Evolutionary conservation across 2,888 invertebrate species (phyloP).

Genomic region (Rhabditoides inermis): DNA sequence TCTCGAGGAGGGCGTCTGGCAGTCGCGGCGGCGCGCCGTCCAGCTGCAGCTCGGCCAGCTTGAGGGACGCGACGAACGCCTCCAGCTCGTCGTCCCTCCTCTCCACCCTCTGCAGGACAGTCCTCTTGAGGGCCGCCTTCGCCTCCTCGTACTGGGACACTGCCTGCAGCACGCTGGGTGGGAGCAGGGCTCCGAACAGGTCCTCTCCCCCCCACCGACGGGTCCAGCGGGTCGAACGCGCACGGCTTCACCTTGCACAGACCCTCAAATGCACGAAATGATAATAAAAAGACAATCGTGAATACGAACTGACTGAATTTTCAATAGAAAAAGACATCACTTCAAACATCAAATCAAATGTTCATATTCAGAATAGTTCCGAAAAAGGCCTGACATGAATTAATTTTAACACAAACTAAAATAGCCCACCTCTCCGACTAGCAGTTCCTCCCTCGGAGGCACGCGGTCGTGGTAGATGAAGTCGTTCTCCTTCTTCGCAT

Average conservation of each 20-base stretch:
- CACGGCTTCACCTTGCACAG: slow-evolving; percentile 86
- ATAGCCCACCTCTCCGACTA: slow-evolving; percentile 11
- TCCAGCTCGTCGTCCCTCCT: slow-evolving; percentile 74
- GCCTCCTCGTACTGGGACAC: slow-evolving; percentile 88
- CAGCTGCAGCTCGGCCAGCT: slow-evolving; percentile 5
- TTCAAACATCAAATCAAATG: too few species aligned
- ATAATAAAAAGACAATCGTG: slow-evolving; percentile 1
- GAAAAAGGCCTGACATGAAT: too few species aligned
- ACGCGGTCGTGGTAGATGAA: slow-evolving; percentile 65
- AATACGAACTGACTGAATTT: too few species aligned
- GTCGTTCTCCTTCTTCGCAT: slow-evolving; percentile 58
- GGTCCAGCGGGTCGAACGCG: slow-evolving; percentile 77
- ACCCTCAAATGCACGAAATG: slow-evolving; percentile 59
- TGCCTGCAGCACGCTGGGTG: slow-evolving; percentile 87
- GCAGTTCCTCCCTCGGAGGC: slow-evolving; percentile 66
- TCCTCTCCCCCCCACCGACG: slow-evolving; percentile 77
- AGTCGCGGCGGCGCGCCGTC: slow-evolving; percentile 8
- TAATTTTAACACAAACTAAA: too few species aligned
- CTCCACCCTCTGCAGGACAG: slow-evolving; percentile 69
- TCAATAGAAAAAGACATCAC: too few species aligned
- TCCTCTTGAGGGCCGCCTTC: slow-evolving; percentile 79
- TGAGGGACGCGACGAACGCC: neutral
- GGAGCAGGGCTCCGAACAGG: slow-evolving; percentile 74
- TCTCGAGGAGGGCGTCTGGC: slow-evolving; percentile 62
- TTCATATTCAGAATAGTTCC: too few species aligned